A percentile compares a stretch with the other conserved stretches of the same genome.
phyloP scores from a whole-genome alignment of 2,888 invertebrate genomes.

The Acleris holmiana region DNA sequence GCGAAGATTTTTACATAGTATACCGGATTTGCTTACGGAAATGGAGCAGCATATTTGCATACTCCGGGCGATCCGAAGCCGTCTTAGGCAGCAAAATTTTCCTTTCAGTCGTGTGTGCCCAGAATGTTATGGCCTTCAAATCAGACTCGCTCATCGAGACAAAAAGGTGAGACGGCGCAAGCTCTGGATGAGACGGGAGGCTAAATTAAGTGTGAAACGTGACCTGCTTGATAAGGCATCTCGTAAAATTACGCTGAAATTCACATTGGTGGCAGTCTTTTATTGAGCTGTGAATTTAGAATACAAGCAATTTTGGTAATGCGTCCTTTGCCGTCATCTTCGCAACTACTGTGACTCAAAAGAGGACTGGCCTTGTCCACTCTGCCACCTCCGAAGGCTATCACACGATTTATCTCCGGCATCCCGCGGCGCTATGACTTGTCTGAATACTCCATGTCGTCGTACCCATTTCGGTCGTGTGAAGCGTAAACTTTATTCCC shows the following conservation, averaged over 20 bases:
- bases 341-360: slow-evolving; percentile 1
- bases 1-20: slow-evolving; percentile 56
- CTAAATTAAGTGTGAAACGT: slow-evolving; percentile 47
- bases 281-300: background rate
- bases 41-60: slow-evolving; percentile 63
- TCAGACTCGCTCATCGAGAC: slow-evolving; percentile 46
- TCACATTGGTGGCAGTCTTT: background rate
- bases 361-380: slow-evolving; percentile 41
- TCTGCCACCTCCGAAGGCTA: slow-evolving; percentile 49
- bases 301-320: too few relatives aligned
- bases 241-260: slow-evolving; percentile 22
- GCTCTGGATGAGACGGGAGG: slow-evolving; percentile 42
- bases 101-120: slow-evolving; percentile 51
- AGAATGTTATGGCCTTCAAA: slow-evolving; percentile 49
- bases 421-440: slow-evolving; percentile 49
- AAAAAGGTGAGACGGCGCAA: slow-evolving; percentile 45
- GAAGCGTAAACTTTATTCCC: slow-evolving; percentile 47
- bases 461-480: slow-evolving; percentile 46
- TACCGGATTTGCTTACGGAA: slow-evolving; percentile 53
- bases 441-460: slow-evolving; percentile 52
- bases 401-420: slow-evolving; percentile 55
- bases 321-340: too few relatives aligned
- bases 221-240: slow-evolving; percentile 44
- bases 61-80: slow-evolving; percentile 54
- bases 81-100: slow-evolving; percentile 49